These are phyloP conservation scores for Apotomis turbidana DNA, from an alignment of 2,888 invertebrate species.

Conservation along the genomic window DNA sequence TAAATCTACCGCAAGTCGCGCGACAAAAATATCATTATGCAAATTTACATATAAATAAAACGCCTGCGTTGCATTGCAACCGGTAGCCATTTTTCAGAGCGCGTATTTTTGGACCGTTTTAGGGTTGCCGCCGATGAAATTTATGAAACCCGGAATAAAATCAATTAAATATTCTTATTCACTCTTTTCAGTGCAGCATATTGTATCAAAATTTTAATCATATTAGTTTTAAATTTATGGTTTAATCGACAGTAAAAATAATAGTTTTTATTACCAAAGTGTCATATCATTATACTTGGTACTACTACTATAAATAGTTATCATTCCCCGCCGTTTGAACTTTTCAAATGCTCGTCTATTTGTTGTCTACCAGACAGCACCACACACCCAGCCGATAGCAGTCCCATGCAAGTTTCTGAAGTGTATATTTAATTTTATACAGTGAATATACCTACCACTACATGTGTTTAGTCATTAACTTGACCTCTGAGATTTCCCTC, in stretches of 20 bases:
- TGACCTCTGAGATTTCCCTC: too few relatives aligned
- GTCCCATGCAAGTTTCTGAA: neutral
- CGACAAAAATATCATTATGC: constrained; percentile 82
- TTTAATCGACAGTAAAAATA: neutral
- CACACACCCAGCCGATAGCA: neutral
- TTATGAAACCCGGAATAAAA: neutral
- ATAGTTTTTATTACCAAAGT: too few relatives aligned
- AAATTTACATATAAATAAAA: constrained; percentile 79
- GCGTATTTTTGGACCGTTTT: constrained; percentile 23
- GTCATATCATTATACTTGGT: too few relatives aligned
- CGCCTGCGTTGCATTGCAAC: constrained; percentile 53
- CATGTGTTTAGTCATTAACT: too few relatives aligned
- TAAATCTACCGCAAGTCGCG: constrained; percentile 73
- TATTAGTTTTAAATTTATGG: neutral
- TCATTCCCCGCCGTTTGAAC: neutral
- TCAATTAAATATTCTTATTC: neutral
- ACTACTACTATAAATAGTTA: neutral
- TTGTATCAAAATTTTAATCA: neutral
- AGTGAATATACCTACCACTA: too few relatives aligned
- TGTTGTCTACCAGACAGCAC: constrained; percentile 1
- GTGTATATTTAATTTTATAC: neutral
- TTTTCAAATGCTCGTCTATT: neutral
- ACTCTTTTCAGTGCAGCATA: neutral
- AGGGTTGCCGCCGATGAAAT: constrained; percentile 30
- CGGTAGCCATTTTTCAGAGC: constrained; percentile 48